Percentiles rank a stretch among this genome's conserved stretches.
These are phyloP conservation scores for Oeneis ivallda DNA, from an alignment of 2,888 invertebrate species.

Conservation along the genomic window DNA sequence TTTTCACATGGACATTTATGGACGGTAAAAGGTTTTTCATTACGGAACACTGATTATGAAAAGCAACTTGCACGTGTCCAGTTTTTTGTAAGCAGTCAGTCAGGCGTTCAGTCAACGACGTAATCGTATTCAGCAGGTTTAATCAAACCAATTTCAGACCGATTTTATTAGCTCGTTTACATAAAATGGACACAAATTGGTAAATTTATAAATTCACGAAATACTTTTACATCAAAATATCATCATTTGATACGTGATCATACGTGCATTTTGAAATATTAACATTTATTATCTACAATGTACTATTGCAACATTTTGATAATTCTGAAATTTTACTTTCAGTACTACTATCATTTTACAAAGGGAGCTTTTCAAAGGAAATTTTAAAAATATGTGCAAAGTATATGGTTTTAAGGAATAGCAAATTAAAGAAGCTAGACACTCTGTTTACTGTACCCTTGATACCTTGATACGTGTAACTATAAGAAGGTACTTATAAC, in stretches of 20 bases:
- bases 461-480: no score
- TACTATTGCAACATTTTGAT: not conserved
- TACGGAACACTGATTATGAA: not conserved
- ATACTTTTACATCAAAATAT: not conserved
- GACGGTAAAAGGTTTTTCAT: not conserved
- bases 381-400: no score
- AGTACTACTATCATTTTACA: not conserved
- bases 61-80: not conserved
- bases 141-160: conserved; percentile 37
- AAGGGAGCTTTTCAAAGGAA: no score
- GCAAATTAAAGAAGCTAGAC: no score
- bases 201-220: conserved; percentile 21
- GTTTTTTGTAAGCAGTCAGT: conserved; percentile 8
- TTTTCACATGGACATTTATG: no score
- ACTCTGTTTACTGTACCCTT: not conserved
- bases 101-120: conserved; percentile 10
- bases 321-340: not conserved
- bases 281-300: not conserved
- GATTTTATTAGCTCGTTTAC: conserved; percentile 36
- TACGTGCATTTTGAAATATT: not conserved
- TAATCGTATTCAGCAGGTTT: conserved; percentile 25
- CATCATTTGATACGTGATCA: conserved; percentile 6
- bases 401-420: no score
- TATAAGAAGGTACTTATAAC: not conserved
- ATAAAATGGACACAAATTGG: conserved; percentile 35